Conservation (phyloP, 2,797 vertebrate species). For the Cynodonichthys magdalenae region DNA sequence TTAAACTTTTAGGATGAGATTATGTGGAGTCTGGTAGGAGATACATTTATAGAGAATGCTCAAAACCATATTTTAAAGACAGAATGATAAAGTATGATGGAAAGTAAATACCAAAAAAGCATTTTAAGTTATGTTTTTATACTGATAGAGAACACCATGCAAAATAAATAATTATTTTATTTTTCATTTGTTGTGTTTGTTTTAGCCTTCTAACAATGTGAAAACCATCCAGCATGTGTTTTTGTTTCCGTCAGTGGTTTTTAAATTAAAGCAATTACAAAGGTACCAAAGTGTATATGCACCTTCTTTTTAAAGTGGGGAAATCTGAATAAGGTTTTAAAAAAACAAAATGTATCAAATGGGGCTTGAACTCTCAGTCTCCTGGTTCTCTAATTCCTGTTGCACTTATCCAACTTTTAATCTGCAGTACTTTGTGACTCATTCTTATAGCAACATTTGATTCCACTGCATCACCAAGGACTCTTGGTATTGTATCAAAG, state of each 20-base stretch:
- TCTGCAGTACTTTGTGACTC: neutral
- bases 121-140: too few relatives aligned
- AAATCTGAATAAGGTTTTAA: neutral
- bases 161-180: too few relatives aligned
- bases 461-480: constrained; percentile 3
- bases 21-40: too few relatives aligned
- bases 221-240: neutral
- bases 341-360: neutral
- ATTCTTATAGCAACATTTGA: constrained; percentile 7
- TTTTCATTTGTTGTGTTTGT: too few relatives aligned
- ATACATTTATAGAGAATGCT: neutral
- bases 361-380: neutral
- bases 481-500: constrained; percentile 4
- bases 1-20: too few relatives aligned
- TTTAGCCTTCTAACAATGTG: neutral
- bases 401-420: neutral
- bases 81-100: neutral
- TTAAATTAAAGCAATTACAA: neutral
- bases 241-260: neutral
- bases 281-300: too few relatives aligned
- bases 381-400: neutral
- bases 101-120: too few relatives aligned
- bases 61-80: neutral
- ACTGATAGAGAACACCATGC: too few relatives aligned
- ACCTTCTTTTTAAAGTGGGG: neutral